Evolutionary conservation across 2,888 invertebrate genomes (phyloP).

Genomic region (Philonicus albiceps): DNA sequence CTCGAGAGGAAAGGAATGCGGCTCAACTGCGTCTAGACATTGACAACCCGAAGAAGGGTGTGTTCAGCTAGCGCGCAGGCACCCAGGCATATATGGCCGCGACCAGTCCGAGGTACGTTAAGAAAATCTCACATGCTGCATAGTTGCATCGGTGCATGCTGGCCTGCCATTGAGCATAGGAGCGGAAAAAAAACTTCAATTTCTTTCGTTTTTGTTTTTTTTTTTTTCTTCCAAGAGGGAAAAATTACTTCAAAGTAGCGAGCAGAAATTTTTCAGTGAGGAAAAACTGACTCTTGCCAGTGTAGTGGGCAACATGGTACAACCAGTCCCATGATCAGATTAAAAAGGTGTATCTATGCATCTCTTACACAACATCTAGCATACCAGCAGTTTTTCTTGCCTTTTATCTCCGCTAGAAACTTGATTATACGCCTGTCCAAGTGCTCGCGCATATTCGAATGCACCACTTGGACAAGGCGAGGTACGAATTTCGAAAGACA

Average conservation of each 20-base stretch:
- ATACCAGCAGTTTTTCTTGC: constrained; percentile 28
- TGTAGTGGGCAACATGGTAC: constrained; percentile 6
- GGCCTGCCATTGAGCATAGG: background rate
- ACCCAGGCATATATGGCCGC: background rate
- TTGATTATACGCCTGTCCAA: constrained; percentile 1
- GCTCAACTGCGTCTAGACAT: constrained; percentile 27
- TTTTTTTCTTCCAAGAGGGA: background rate
- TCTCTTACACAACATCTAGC: constrained; percentile 37
- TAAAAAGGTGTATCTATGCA: constrained; percentile 37
- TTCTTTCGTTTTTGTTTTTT: background rate
- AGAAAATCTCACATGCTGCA: constrained; percentile 28
- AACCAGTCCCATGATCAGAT: constrained; percentile 39
- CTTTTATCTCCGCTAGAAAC: background rate
- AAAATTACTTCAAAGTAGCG: constrained; percentile 29
- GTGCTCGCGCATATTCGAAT: background rate
- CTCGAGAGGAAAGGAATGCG: constrained; percentile 24
- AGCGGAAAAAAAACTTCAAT: background rate
- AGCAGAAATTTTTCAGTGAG: constrained; percentile 8
- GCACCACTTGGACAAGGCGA: background rate
- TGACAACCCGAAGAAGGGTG: constrained; percentile 30
- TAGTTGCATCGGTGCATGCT: background rate
- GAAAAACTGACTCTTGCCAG: background rate
- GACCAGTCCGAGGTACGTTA: background rate
- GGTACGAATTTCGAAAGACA: constrained; percentile 20
- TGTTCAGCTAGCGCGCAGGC: constrained; percentile 8